Evolutionary conservation across 2,888 invertebrate species (phyloP).

Genomic region (Cantharis lateralis): DNA sequence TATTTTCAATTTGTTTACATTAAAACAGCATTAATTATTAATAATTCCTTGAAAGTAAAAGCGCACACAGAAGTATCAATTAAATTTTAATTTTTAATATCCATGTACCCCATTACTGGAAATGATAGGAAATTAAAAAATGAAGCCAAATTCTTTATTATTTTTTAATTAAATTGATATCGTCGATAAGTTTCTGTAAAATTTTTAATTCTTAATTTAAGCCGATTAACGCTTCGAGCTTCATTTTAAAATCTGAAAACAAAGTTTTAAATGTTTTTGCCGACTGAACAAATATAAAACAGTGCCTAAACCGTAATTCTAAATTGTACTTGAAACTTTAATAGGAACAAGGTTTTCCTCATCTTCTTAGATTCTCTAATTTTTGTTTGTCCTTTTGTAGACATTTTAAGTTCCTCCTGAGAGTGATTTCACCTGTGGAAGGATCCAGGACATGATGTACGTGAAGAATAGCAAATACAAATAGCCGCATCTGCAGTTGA

Average conservation of each 20-base stretch:
- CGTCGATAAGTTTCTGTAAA: background rate
- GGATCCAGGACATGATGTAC: conserved; percentile 46
- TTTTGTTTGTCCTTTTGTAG: conserved; percentile 33
- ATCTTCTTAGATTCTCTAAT: conserved; percentile 28
- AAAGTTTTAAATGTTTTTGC: background rate
- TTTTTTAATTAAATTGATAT: background rate
- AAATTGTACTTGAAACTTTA: conserved; percentile 25
- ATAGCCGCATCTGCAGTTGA: conserved; percentile 37
- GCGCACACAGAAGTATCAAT: background rate
- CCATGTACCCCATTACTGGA: background rate
- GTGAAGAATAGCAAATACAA: conserved; percentile 45
- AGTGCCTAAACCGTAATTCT: conserved; percentile 14
- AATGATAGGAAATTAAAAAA: background rate
- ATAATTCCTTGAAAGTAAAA: background rate
- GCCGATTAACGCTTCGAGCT: background rate
- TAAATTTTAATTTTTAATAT: background rate
- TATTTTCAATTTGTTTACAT: background rate
- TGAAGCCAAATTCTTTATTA: no score
- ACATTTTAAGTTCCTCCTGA: conserved; percentile 34
- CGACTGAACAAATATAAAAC: background rate
- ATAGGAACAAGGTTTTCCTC: conserved; percentile 19
- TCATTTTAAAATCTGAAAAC: background rate
- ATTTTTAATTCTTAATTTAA: background rate
- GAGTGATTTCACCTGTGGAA: conserved; percentile 33
- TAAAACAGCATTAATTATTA: background rate